phyloP scores from a whole-genome alignment of 2,888 invertebrate genomes.

The Tinea semifulvella region DNA sequence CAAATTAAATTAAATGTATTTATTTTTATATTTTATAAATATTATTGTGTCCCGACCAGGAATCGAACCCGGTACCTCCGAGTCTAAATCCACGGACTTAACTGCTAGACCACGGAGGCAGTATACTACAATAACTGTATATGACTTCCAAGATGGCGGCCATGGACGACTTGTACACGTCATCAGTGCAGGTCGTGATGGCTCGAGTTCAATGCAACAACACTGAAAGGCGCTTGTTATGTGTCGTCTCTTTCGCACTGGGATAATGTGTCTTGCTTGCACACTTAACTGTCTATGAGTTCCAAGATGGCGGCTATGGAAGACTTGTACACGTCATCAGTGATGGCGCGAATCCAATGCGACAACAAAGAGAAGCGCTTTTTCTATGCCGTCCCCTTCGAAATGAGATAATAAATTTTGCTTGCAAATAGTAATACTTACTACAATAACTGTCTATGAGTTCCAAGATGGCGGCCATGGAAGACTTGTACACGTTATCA shows the following conservation, averaged over 20 bases:
- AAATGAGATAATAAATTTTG: constrained; percentile 22
- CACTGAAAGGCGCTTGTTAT: constrained; percentile 26
- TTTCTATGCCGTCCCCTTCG: constrained; percentile 9
- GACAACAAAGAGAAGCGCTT: constrained; percentile 31
- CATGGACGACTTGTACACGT: constrained; percentile 24
- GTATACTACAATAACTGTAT: background rate
- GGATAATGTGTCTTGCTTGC: too few species aligned
- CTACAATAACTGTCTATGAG: background rate
- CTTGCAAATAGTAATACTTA: constrained; percentile 32
- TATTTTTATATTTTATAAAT: too few species aligned
- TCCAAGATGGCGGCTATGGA: background rate
- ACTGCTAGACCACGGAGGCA: too few species aligned
- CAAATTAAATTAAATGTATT: too few species aligned
- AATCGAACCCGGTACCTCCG: too few species aligned
- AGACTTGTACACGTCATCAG: constrained; percentile 25
- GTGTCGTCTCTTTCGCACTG: constrained; percentile 2
- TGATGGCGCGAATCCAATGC: constrained; percentile 32
- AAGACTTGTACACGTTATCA: constrained; percentile 23
- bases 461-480: background rate
- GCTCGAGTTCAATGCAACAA: constrained; percentile 36
- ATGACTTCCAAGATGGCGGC: background rate
- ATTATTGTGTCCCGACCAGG: too few species aligned
- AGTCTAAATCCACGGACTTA: too few species aligned
- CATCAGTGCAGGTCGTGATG: constrained; percentile 25
- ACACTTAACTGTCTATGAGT: background rate